These are phyloP conservation scores for Pyralis farinalis DNA, from an alignment of 2,888 invertebrate species.

Conservation along the genomic window DNA sequence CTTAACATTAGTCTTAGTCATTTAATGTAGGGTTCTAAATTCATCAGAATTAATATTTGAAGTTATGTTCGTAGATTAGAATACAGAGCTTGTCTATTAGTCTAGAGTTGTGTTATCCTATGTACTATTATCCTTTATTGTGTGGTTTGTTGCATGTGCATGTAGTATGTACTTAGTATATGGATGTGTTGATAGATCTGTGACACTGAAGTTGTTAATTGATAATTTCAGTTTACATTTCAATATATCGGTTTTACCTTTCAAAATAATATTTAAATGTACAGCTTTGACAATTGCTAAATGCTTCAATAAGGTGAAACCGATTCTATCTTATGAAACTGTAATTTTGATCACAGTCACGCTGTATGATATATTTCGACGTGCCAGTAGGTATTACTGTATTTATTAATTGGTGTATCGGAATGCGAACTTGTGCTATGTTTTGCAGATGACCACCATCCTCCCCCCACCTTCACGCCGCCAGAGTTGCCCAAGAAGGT, in stretches of 20 bases:
- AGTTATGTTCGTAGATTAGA: conserved; percentile 37
- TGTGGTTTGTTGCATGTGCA: conserved; percentile 57
- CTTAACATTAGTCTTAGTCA: conserved; percentile 44
- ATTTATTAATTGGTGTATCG: conserved; percentile 73
- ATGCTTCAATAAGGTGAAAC: conserved; percentile 37
- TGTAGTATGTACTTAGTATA: conserved; percentile 43
- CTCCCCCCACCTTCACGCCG: conserved; percentile 98
- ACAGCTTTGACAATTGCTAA: conserved; percentile 10
- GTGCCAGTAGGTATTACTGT: conserved; percentile 61
- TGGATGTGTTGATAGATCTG: conserved; percentile 25
- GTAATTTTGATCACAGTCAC: conserved; percentile 32
- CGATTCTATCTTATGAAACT: conserved; percentile 27
- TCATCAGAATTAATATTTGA: conserved; percentile 34
- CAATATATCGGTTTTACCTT: conserved; percentile 48
- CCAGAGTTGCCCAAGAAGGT: conserved; percentile 99
- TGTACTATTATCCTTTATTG: conserved; percentile 43
- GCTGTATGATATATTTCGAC: conserved; percentile 54
- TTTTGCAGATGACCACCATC: conserved; percentile 98
- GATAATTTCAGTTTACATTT: conserved; percentile 30
- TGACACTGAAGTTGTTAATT: conserved; percentile 25
- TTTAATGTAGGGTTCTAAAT: conserved; percentile 39
- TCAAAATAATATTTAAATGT: conserved; percentile 11
- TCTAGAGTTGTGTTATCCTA: conserved; percentile 41
- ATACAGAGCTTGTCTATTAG: conserved; percentile 58
- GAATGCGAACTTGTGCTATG: conserved; percentile 85